A percentile compares a stretch with the other conserved stretches of the same genome.
phyloP scores from a whole-genome alignment of 2,113 vertebrate genomes.

The Microtus ochrogaster region DNA sequence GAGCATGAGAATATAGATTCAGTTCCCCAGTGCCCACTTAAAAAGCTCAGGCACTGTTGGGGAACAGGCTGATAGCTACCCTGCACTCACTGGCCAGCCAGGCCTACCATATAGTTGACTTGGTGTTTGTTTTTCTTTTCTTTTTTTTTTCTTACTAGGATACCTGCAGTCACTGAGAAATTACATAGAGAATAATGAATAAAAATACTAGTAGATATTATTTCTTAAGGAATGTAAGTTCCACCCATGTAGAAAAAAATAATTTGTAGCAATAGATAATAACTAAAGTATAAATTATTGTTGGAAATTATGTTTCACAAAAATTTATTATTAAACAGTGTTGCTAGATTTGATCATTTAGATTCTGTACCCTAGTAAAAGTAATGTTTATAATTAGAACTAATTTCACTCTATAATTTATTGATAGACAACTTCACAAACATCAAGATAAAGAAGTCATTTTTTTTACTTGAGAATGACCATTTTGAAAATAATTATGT shows the following conservation, averaged over 20 bases:
- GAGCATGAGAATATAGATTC: neutral
- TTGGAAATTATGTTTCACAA: too few relatives aligned
- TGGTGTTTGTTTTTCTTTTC: neutral
- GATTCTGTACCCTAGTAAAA: too few relatives aligned
- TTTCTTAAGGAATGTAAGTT: too few relatives aligned
- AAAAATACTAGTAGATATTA: too few relatives aligned
- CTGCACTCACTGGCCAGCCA: neutral
- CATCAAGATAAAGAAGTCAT: neutral
- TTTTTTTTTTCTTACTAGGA: neutral
- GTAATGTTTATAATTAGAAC: neutral
- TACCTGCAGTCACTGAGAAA: neutral
- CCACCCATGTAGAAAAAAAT: too few relatives aligned
- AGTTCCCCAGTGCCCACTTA: neutral
- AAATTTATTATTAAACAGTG: too few relatives aligned
- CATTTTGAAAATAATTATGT: neutral
- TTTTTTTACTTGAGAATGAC: conserved; percentile 17
- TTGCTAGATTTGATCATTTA: too few relatives aligned
- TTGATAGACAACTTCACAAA: neutral
- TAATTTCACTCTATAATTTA: neutral
- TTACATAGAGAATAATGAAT: too few relatives aligned
- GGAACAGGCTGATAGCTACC: neutral
- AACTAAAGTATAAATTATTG: too few relatives aligned
- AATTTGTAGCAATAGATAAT: too few relatives aligned
- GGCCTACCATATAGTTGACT: neutral
- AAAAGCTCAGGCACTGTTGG: neutral